These are phyloP conservation scores for Chiridota heheva DNA, from an alignment of 35 echinoderm and acorn worm species.

Conservation along the genomic window DNA sequence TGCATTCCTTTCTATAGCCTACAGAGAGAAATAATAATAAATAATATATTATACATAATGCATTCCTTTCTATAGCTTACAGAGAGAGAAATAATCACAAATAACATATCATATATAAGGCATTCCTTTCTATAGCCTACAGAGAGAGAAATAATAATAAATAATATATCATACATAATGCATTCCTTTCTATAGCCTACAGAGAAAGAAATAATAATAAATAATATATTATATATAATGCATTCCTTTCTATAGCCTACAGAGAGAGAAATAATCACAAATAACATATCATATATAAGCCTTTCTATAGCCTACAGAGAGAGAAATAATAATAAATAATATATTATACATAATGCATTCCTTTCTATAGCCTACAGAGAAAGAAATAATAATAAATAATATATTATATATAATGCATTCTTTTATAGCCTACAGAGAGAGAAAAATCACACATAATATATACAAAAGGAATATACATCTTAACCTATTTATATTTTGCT, in stretches of 20 bases:
- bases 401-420: constrained; percentile 67
- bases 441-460: not conserved
- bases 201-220: no score
- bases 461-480: not conserved
- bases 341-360: no score
- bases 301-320: no score
- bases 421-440: constrained; percentile 78
- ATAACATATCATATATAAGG: not conserved
- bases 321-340: no score
- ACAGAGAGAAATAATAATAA: not conserved
- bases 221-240: no score
- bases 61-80: constrained; percentile 98
- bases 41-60: constrained; percentile 40
- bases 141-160: not conserved
- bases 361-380: no score
- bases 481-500: not conserved
- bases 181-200: no score
- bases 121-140: not conserved
- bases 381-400: not conserved
- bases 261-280: no score
- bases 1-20: no score
- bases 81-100: not conserved
- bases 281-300: no score
- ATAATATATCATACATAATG: no score
- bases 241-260: no score